Conservation (phyloP, 2,888 invertebrate species). For the Stenurella melanura region DNA sequence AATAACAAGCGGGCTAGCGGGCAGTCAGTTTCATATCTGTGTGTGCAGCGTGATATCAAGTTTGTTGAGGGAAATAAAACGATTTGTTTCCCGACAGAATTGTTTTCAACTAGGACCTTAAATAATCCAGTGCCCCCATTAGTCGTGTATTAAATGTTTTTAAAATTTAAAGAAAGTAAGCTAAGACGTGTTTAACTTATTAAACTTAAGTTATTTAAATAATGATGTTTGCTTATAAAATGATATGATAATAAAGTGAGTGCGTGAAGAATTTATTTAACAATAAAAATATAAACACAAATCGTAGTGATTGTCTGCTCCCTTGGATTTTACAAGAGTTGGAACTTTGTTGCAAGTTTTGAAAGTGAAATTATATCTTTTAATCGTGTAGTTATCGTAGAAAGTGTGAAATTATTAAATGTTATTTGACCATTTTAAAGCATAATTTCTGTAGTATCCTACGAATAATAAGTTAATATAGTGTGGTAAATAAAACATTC, state of each 20-base stretch:
- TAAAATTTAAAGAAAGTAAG: conserved; percentile 27
- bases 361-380: conserved; percentile 37
- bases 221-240: conserved; percentile 45
- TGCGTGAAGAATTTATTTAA: conserved; percentile 41
- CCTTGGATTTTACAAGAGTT: conserved; percentile 28
- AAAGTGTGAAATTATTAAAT: conserved; percentile 49
- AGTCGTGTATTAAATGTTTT: conserved; percentile 19
- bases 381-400: conserved; percentile 42
- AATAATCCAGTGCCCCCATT: conserved; percentile 28
- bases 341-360: conserved; percentile 32
- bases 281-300: conserved; percentile 21
- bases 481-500: conserved; percentile 57
- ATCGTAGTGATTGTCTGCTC: conserved; percentile 13
- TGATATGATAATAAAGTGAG: conserved; percentile 47
- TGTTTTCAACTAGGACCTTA: conserved; percentile 29
- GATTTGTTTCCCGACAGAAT: conserved; percentile 46
- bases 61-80: conserved; percentile 39
- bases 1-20: conserved; percentile 44
- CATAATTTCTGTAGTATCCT: conserved; percentile 28
- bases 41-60: conserved; percentile 45
- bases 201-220: conserved; percentile 46
- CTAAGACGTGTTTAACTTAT: conserved; percentile 30
- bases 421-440: conserved; percentile 31
- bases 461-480: conserved; percentile 39
- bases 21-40: conserved; percentile 45